Conservation (phyloP, 2,888 invertebrate genomes). For the Eupithecia centaureata region DNA sequence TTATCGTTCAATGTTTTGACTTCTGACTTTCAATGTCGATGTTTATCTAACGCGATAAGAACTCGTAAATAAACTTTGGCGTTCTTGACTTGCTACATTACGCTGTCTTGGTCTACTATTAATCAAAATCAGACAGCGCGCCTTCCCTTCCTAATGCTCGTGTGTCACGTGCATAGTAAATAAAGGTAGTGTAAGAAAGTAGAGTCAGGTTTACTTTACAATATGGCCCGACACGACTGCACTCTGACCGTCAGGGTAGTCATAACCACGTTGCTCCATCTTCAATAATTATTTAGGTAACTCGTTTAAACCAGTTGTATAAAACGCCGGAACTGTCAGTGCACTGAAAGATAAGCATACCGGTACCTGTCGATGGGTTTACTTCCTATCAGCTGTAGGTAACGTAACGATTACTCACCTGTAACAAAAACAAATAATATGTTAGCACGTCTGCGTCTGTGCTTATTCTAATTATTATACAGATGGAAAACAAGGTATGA, state of each 20-base stretch:
- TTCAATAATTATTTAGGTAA: not conserved
- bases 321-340: slow-evolving; percentile 16
- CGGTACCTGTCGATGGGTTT: slow-evolving; percentile 47
- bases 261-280: not conserved
- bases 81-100: slow-evolving; percentile 26
- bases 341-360: slow-evolving; percentile 46
- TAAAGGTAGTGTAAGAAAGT: not conserved
- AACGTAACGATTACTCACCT: slow-evolving; percentile 63
- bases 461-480: slow-evolving; percentile 50
- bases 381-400: slow-evolving; percentile 47
- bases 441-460: slow-evolving; percentile 50
- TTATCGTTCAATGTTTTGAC: slow-evolving; percentile 44
- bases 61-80: slow-evolving; percentile 38
- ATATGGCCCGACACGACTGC: not conserved
- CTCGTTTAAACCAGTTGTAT: not conserved
- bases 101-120: slow-evolving; percentile 20
- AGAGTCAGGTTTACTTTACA: not conserved
- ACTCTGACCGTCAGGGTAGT: not conserved
- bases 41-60: slow-evolving; percentile 41
- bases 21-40: slow-evolving; percentile 43
- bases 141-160: slow-evolving; percentile 13
- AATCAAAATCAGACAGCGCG: slow-evolving; percentile 16
- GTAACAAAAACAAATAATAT: slow-evolving; percentile 61
- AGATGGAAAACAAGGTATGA: slow-evolving; percentile 46
- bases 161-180: slow-evolving; percentile 17